A percentile compares a stretch with the other conserved stretches of the same genome.
Conservation (phyloP, 2,113 vertebrate genomes). For the Myiozetetes cayanensis region DNA sequence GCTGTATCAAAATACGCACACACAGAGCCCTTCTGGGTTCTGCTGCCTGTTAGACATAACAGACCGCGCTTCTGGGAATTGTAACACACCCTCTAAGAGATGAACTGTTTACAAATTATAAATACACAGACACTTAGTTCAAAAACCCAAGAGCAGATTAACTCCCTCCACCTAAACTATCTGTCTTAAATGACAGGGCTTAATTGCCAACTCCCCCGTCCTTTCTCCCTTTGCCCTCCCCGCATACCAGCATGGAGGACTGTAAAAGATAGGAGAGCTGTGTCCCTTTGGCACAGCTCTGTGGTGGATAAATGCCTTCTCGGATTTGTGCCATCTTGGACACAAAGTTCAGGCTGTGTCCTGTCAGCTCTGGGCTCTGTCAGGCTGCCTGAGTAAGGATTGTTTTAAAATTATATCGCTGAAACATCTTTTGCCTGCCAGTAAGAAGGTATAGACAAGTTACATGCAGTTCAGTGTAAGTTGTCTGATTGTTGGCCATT, state of each 20-base stretch:
- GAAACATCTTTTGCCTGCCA: neutral
- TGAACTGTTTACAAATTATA: slow-evolving; percentile 85
- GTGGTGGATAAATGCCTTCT: neutral
- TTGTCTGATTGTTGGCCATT: neutral
- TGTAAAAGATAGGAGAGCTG: slow-evolving; percentile 53
- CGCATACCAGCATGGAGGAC: neutral
- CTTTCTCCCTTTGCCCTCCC: neutral
- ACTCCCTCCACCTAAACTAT: slow-evolving; percentile 80
- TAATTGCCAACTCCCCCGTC: slow-evolving; percentile 68
- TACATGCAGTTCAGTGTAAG: neutral
- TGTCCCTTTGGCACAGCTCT: slow-evolving; percentile 27
- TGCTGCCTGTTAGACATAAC: slow-evolving; percentile 82
- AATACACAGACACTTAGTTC: slow-evolving; percentile 68
- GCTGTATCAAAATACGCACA: slow-evolving; percentile 2
- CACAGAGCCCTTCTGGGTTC: slow-evolving; percentile 59
- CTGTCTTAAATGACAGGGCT: slow-evolving; percentile 78
- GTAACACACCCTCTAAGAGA: slow-evolving; percentile 80
- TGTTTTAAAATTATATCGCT: slow-evolving; percentile 38
- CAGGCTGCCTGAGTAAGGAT: slow-evolving; percentile 43
- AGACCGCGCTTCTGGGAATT: slow-evolving; percentile 85
- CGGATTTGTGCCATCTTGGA: slow-evolving; percentile 37
- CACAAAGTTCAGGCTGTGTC: neutral
- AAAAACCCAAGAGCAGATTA: slow-evolving; percentile 68
- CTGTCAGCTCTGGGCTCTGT: slow-evolving; percentile 58
- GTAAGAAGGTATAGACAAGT: neutral